Evolutionary conservation across 2,797 vertebrate genomes (phyloP), one percentile per base, ranked within the genome.

Genomic region (Hapalemur alaotrensis): DNA sequence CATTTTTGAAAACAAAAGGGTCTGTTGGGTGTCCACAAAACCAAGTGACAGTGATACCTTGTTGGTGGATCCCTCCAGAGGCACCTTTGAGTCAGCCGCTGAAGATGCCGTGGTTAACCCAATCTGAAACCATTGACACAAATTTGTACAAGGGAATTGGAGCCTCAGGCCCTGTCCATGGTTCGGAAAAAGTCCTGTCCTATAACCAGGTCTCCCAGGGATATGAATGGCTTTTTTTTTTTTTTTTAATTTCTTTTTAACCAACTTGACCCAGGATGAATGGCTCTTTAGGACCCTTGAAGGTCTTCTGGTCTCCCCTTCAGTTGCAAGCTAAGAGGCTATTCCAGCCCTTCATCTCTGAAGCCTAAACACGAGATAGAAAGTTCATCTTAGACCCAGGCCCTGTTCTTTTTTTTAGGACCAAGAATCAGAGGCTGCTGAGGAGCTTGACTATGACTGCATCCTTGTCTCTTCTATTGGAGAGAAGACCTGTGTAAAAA

Each of bases 101-200:
- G n/a, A 80, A 70, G 43, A 41, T 28, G 63, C 52, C 2, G 1
- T 6, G 9, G 32, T 48, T 84, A 81, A 80, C 38, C 57, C 43
- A 50, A 11, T 59, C 32, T 59, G 72, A 91, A 88, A 23, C 8
- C 84, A 25, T 11, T 28, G 38, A 48, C 28, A 23, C 32, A 67
- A 72, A 57, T n/a, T 41, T 10, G 50, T n/a, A 9, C 13, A 20
- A 18, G 2, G 8, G 25, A 69, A 32, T 52, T 4, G 0, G 73
- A 14, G 25, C 28, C 0, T 1, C 0, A 0, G 83, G 15, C 9
- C 9, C 46, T 96, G 94, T 97, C 79, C 86, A 32, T 46, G 94
- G 95, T 95, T 0, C 95, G 95, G 91, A 95, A 97, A 97, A 61
- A 59, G 0, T 30, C 14, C 32, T 41, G 11, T 41, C 4, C 12